Conservation (phyloP, 1,140 invertebrate genomes). For the Scaptodrosophila lebanonensis region DNA sequence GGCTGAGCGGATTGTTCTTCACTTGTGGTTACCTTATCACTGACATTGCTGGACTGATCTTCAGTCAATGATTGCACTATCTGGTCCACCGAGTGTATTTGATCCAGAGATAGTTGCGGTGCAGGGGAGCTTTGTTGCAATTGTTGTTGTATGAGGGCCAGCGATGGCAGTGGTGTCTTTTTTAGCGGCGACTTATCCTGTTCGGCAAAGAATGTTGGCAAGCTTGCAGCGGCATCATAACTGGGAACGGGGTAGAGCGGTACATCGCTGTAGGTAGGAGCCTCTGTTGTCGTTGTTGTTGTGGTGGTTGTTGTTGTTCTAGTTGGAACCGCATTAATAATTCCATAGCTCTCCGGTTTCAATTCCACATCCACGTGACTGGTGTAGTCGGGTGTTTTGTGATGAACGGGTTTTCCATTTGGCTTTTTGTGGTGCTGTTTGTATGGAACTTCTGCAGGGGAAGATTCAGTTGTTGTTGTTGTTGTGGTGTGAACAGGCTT, state of each 20-base stretch:
- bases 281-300: constrained; percentile 36
- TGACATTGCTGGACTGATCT: constrained; percentile 17
- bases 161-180: constrained; percentile 47
- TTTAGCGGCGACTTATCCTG: constrained; percentile 27
- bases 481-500: constrained; percentile 36
- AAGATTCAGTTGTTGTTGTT: constrained; percentile 34
- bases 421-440: background rate
- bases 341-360: constrained; percentile 33
- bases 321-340: constrained; percentile 25
- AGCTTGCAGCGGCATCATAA: constrained; percentile 32
- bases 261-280: constrained; percentile 39
- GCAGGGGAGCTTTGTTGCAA: constrained; percentile 47
- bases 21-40: constrained; percentile 20
- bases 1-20: constrained; percentile 5
- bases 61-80: constrained; percentile 60
- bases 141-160: constrained; percentile 51
- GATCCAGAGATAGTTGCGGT: constrained; percentile 42
- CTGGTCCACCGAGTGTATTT: constrained; percentile 66
- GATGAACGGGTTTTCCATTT: background rate
- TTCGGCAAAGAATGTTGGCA: constrained; percentile 3
- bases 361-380: constrained; percentile 5
- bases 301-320: constrained; percentile 18
- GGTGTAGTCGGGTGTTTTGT: constrained; percentile 6
- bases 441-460: too few species aligned
- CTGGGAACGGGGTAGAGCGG: constrained; percentile 56